Conservation (phyloP, 2,113 vertebrate species). For the Dasyornis broadbenti region DNA sequence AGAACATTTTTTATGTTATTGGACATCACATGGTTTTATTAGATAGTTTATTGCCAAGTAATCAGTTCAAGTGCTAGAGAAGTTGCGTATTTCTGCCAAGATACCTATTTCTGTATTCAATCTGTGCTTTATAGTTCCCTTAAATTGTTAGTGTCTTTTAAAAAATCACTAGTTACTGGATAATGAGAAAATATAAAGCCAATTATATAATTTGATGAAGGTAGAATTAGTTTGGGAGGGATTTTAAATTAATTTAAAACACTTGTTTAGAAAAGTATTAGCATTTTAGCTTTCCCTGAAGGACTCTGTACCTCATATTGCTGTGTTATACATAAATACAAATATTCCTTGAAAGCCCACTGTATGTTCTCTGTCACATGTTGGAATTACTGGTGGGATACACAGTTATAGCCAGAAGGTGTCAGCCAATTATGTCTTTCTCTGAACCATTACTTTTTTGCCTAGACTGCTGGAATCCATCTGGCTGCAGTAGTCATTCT, state of each 20-base stretch:
- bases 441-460: background rate
- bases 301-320: background rate
- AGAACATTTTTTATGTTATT: conserved; percentile 3
- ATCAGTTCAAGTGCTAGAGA: conserved; percentile 10
- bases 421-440: conserved; percentile 26
- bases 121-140: conserved; percentile 38
- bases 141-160: conserved; percentile 31
- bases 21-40: background rate
- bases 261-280: conserved; percentile 7
- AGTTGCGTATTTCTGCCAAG: background rate
- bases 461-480: background rate
- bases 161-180: conserved; percentile 21
- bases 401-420: conserved; percentile 17
- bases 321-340: background rate
- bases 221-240: background rate
- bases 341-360: background rate
- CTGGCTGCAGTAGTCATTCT: background rate
- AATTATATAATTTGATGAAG: conserved; percentile 34
- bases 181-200: conserved; percentile 54
- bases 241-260: background rate
- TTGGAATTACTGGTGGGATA: background rate
- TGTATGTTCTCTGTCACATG: background rate
- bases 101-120: background rate
- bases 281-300: background rate
- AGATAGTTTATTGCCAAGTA: conserved; percentile 14